Base-by-base conservation (phyloP, 2,113 vertebrate species). In the Notothenia coriiceps region DNA sequence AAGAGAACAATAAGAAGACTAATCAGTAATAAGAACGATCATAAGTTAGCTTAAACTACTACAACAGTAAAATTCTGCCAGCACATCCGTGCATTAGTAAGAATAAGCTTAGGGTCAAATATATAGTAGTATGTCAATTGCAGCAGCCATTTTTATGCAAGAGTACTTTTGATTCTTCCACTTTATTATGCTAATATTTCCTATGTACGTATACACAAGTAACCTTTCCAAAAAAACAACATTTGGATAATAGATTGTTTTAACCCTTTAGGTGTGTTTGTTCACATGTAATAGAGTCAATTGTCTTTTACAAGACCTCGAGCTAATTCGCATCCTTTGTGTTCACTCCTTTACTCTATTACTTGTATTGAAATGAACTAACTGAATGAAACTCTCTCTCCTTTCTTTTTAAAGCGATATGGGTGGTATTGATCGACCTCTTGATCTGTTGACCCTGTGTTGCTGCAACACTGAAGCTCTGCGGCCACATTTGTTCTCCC, bases 371-470 rank as follows among this genome's bases (percentile, higher is more conserved):
- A 15, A 70, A 69, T 15, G n/a, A 6, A 80, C 44, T 20, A 35
- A 33, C 51, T 70, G 61, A 76, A 70, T 57, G 49, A 81, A 65
- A 60, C 10, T 60, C 55, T 50, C 47, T 49, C 40, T 50, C 67
- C 14, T 40, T 72, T 50, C 56, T 64, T 47, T 73, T 47, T 29
- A 79, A 83, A 17, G 65, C 64, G 46, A 83, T 82, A 52, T 73
- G 88, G 87, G 86, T 87, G 86, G 88, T 69, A 87, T 56, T 56
- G 76, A 85, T 83, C 85, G 89, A 89, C 80, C 88, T 66, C 73
- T 57, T 55, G 81, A 82, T 76, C 88, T 74, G 35, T 47, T 85
- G 84, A 83, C 87, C 51, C 74, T 5, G 8, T 84, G 85, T 78
- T 47, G 57, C 74, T 47, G 79, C 60, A 70, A 69, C 62, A 35